Evolutionary conservation across 2,888 invertebrate genomes (phyloP).

Genomic region (Amiota communis): DNA sequence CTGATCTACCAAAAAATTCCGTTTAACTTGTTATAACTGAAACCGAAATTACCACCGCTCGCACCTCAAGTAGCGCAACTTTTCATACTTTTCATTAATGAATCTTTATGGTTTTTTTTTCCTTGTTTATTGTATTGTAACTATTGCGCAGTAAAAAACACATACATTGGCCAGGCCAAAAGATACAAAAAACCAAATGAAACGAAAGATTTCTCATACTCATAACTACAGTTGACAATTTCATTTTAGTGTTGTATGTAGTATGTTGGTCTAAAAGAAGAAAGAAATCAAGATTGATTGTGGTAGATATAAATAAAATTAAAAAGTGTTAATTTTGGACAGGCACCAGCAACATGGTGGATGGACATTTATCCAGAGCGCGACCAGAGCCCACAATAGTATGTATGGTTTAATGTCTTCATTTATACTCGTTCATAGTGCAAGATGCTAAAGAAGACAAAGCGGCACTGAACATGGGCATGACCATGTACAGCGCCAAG

Average conservation of each 20-base stretch:
- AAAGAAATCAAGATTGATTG: constrained; percentile 55
- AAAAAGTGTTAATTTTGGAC: constrained; percentile 60
- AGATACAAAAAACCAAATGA: constrained; percentile 25
- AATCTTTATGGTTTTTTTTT: constrained; percentile 56
- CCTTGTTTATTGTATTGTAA: neutral
- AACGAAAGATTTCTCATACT: constrained; percentile 53
- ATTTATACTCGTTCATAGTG: constrained; percentile 60
- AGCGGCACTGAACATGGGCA: constrained; percentile 10
- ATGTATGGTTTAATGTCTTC: constrained; percentile 65
- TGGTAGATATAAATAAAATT: constrained; percentile 57
- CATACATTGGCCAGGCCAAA: too few species aligned
- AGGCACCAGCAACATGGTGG: neutral
- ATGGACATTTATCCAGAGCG: constrained; percentile 9
- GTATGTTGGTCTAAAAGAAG: neutral
- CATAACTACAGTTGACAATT: constrained; percentile 52
- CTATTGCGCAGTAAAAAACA: constrained; percentile 18
- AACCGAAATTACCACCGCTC: neutral
- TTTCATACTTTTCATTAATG: constrained; percentile 49
- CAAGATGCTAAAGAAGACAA: constrained; percentile 7
- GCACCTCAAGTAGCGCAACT: constrained; percentile 48
- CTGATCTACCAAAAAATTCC: constrained; percentile 49
- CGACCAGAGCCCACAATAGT: constrained; percentile 53
- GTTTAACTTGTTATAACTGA: constrained; percentile 52
- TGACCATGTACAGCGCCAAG: neutral
- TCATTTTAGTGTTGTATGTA: constrained; percentile 8